These are phyloP conservation scores for Poeciliopsis occidentalis DNA, from an alignment of 2,113 vertebrate genomes.

Conservation along the genomic window DNA sequence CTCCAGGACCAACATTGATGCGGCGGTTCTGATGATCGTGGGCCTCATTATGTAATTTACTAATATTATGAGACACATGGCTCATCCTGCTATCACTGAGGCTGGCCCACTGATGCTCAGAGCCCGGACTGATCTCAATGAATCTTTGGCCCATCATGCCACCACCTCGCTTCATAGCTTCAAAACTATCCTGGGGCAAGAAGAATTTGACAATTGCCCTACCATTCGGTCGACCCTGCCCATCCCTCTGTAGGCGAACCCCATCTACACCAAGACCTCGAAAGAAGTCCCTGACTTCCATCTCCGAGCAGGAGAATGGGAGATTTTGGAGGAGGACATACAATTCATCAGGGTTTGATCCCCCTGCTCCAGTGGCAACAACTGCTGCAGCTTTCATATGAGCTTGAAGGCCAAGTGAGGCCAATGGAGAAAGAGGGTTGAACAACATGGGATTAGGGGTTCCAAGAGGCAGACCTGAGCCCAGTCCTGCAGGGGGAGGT, in stretches of 20 bases:
- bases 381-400: slow-evolving; percentile 88
- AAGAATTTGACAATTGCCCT: slow-evolving; percentile 95
- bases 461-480: slow-evolving; percentile 86
- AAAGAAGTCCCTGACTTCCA: slow-evolving; percentile 94
- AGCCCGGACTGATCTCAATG: slow-evolving; percentile 91
- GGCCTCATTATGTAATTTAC: slow-evolving; percentile 72
- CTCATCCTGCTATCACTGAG: slow-evolving; percentile 78
- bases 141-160: slow-evolving; percentile 96
- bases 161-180: slow-evolving; percentile 92
- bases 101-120: slow-evolving; percentile 93
- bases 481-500: slow-evolving; percentile 89
- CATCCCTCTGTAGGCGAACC: slow-evolving; percentile 89
- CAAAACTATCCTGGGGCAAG: slow-evolving; percentile 94
- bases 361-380: slow-evolving; percentile 37
- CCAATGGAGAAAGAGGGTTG: slow-evolving; percentile 89
- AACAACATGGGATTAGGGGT: slow-evolving; percentile 92
- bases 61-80: slow-evolving; percentile 71
- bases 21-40: slow-evolving; percentile 74
- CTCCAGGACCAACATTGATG: slow-evolving; percentile 75
- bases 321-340: slow-evolving; percentile 94
- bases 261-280: slow-evolving; percentile 91
- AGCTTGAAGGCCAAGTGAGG: slow-evolving; percentile 90
- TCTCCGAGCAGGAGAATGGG: slow-evolving; percentile 90
- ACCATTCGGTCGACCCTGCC: slow-evolving; percentile 89
- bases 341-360: slow-evolving; percentile 86